Percentiles rank a stretch among this genome's conserved stretches.
Conservation (phyloP, 2,888 invertebrate genomes). For the Strigamia crassipes region DNA sequence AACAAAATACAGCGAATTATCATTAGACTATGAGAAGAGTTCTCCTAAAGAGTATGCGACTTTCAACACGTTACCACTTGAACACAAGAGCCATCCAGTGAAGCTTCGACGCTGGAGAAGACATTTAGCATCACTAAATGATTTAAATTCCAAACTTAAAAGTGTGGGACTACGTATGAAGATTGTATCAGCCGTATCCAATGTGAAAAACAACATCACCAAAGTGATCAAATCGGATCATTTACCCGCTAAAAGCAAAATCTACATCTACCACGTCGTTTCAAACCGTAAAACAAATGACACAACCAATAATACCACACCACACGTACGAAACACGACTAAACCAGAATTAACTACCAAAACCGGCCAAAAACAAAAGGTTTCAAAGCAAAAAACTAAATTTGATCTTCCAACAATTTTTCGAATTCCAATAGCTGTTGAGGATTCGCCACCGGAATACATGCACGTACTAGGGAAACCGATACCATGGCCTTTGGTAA, state of each 20-base stretch:
- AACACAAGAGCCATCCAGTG: background rate
- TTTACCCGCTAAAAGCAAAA: background rate
- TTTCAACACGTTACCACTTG: background rate
- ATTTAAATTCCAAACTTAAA: background rate
- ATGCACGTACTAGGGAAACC: constrained; percentile 44
- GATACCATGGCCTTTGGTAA: constrained; percentile 15
- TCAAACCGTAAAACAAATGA: background rate
- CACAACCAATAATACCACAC: too few species aligned
- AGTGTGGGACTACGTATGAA: background rate
- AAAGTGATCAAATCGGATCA: background rate
- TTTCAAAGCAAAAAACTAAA: background rate
- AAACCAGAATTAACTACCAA: background rate
- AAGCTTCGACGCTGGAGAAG: background rate
- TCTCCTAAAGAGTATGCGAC: too few species aligned
- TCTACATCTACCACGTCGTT: constrained; percentile 43
- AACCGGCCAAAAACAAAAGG: background rate
- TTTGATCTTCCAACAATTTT: background rate
- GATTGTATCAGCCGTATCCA: background rate
- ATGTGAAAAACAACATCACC: background rate
- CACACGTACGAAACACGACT: background rate
- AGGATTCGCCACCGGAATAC: constrained; percentile 43
- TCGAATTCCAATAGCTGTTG: constrained; percentile 36
- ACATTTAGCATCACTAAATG: background rate
- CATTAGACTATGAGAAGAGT: too few species aligned
- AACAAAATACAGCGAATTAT: too few species aligned